Evolutionary conservation across 92 coral and sea anemone species (phyloP).

Genomic region (Actinernus sp.): DNA sequence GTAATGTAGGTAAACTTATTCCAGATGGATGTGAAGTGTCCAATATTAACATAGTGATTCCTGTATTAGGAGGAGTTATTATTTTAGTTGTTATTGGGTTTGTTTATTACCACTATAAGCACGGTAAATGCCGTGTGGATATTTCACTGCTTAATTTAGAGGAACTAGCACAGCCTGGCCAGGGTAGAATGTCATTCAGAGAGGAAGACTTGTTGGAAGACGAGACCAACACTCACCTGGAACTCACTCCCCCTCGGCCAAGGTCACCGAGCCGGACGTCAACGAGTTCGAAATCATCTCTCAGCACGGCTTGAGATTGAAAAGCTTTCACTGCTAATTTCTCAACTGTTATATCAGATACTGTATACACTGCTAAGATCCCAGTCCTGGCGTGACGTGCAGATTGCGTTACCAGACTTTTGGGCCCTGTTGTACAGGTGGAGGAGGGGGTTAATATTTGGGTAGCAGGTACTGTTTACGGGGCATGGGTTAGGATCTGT

Average conservation of each 20-base stretch:
- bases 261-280: background rate
- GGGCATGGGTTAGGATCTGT: too few relatives aligned
- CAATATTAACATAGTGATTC: conserved; percentile 74
- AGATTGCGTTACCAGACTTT: too few relatives aligned
- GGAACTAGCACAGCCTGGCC: conserved; percentile 60
- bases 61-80: conserved; percentile 63
- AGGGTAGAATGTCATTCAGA: conserved; percentile 12
- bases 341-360: too few relatives aligned
- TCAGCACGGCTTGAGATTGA: too few relatives aligned
- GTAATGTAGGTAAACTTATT: conserved; percentile 23
- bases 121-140: conserved; percentile 80
- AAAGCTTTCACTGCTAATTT: too few relatives aligned
- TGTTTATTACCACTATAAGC: conserved; percentile 77
- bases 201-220: conserved; percentile 10
- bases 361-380: too few relatives aligned
- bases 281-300: background rate
- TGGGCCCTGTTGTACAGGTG: too few relatives aligned
- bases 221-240: background rate
- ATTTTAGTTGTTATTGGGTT: conserved; percentile 48
- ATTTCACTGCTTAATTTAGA: conserved; percentile 48
- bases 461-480: too few relatives aligned
- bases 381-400: too few relatives aligned
- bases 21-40: conserved; percentile 76
- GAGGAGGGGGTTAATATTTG: too few relatives aligned
- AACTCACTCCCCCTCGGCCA: background rate